These are phyloP conservation scores for Mus spretus DNA, from an alignment of 2,797 vertebrate species.

Conservation along the genomic window DNA sequence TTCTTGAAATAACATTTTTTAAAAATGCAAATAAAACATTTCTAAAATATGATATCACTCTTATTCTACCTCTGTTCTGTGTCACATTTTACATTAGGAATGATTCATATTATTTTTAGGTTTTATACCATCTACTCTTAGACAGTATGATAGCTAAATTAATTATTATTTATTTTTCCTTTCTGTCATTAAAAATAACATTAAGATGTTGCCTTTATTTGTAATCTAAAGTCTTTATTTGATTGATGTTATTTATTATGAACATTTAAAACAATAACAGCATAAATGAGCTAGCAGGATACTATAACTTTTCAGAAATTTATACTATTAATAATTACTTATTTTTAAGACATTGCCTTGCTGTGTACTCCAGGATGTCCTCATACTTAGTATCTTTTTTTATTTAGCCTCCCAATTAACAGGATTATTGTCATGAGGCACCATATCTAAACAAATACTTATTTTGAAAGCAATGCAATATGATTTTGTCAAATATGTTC, in stretches of 20 bases:
- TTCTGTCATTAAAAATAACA: not conserved
- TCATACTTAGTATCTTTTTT: not conserved
- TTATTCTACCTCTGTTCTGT: not conserved
- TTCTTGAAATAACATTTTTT: not conserved
- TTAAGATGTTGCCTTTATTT: not conserved
- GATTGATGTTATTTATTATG: not conserved
- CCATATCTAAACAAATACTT: not conserved
- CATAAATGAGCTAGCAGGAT: not conserved
- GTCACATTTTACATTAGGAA: not conserved
- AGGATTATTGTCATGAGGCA: not conserved
- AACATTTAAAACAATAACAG: not conserved
- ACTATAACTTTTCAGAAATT: not conserved
- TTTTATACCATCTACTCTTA: not conserved
- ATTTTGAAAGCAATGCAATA: not conserved
- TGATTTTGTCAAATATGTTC: not conserved
- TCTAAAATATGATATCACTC: not conserved
- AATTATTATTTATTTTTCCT: not conserved
- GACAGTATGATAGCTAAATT: not conserved
- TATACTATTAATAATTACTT: not conserved
- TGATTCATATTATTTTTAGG: not conserved
- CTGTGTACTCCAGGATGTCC: not conserved
- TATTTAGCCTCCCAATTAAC: not conserved
- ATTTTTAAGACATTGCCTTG: not conserved
- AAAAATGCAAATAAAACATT: not conserved
- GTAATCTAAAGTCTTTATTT: not conserved